Percentiles rank a stretch among this genome's conserved stretches.
These are phyloP conservation scores for Heliconius hewitsoni DNA, from an alignment of 1,140 invertebrate species.

Conservation along the genomic window DNA sequence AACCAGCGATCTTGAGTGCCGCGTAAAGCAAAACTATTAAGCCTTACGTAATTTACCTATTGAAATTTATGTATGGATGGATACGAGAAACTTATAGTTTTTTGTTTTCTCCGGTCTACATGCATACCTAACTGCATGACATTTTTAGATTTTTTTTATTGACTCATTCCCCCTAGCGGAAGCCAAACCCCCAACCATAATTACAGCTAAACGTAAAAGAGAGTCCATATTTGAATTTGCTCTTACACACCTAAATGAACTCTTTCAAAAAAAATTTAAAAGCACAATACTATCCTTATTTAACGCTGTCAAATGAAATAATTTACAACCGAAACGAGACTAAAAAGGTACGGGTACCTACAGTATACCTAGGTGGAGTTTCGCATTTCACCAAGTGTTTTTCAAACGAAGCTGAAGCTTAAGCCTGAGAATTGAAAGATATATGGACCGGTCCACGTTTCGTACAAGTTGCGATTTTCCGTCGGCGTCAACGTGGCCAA, in stretches of 20 bases:
- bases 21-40: too few species aligned
- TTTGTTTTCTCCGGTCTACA: too few species aligned
- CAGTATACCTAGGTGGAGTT: not conserved
- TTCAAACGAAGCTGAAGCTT: not conserved
- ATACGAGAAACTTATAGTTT: too few species aligned
- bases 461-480: conserved; percentile 10
- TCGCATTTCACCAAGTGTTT: not conserved
- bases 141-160: too few species aligned
- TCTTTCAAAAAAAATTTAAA: not conserved
- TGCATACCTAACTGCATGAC: too few species aligned
- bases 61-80: too few species aligned
- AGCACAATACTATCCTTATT: not conserved
- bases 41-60: too few species aligned
- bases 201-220: too few species aligned
- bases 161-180: too few species aligned
- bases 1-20: too few species aligned
- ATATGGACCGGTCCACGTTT: conserved; percentile 4
- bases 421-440: conserved; percentile 9
- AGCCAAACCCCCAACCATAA: too few species aligned
- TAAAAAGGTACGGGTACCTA: not conserved
- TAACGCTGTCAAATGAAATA: not conserved
- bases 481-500: conserved; percentile 60
- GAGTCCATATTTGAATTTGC: too few species aligned
- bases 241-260: not conserved
- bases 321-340: not conserved